Evolutionary conservation across 1,140 invertebrate genomes (phyloP).

Genomic region (Scaptomyza pallida): DNA sequence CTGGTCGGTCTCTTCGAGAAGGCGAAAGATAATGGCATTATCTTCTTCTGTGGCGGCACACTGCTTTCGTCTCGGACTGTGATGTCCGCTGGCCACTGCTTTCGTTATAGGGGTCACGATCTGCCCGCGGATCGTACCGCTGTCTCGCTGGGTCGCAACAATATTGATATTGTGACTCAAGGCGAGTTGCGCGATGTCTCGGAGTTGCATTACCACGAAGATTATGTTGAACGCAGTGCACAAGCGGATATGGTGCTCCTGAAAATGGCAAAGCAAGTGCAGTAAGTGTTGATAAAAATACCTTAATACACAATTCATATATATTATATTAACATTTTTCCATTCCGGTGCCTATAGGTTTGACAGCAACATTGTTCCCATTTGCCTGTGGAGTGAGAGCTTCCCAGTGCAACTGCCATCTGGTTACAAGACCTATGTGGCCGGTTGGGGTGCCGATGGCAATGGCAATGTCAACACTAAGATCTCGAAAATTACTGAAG

Average conservation of each 20-base stretch:
- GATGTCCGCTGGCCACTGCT: slow-evolving; percentile 84
- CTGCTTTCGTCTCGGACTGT: slow-evolving; percentile 85
- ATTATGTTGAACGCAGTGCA: slow-evolving; percentile 71
- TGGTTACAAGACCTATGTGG: slow-evolving; percentile 75
- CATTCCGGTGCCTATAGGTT: slow-evolving; percentile 67
- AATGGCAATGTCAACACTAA: slow-evolving; percentile 83
- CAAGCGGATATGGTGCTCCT: slow-evolving; percentile 85
- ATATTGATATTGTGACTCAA: slow-evolving; percentile 67
- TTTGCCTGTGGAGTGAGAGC: slow-evolving; percentile 86
- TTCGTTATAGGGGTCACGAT: slow-evolving; percentile 70
- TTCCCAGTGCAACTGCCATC: slow-evolving; percentile 35
- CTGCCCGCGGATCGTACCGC: slow-evolving; percentile 50
- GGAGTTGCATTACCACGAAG: slow-evolving; percentile 83
- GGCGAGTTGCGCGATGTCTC: slow-evolving; percentile 74
- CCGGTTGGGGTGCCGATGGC: slow-evolving; percentile 87
- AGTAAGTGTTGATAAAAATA: too few species aligned
- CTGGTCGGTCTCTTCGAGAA: slow-evolving; percentile 86
- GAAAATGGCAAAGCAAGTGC: slow-evolving; percentile 69
- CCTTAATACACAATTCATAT: too few species aligned
- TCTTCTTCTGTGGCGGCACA: slow-evolving; percentile 84
- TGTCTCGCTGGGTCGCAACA: slow-evolving; percentile 84
- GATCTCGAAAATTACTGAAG: slow-evolving; percentile 85
- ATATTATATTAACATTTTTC: background rate
- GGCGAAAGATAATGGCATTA: slow-evolving; percentile 23
- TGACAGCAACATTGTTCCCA: slow-evolving; percentile 84